These are phyloP conservation scores for Andrena cerasifolii DNA, from an alignment of 1,140 invertebrate species.

Conservation along the genomic window DNA sequence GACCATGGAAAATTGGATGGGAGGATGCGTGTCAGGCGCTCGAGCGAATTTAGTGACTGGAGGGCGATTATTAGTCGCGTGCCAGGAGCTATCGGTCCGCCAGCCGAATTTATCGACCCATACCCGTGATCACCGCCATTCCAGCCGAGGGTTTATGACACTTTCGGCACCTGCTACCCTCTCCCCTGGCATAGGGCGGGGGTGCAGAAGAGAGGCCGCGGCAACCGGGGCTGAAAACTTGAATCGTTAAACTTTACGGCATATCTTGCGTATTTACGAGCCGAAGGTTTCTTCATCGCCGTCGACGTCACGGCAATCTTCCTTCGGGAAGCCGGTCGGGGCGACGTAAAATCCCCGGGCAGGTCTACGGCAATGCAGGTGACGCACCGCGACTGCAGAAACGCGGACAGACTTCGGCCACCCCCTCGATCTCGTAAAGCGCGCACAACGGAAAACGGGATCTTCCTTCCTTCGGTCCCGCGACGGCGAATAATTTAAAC, in stretches of 20 bases:
- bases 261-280: constrained; percentile 67
- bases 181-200: background rate
- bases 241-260: constrained; percentile 71
- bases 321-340: constrained; percentile 23
- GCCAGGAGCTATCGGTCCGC: constrained; percentile 26
- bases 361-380: constrained; percentile 57
- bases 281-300: constrained; percentile 47
- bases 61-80: constrained; percentile 38
- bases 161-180: constrained; percentile 66
- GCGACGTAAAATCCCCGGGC: constrained; percentile 44
- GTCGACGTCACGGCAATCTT: constrained; percentile 28
- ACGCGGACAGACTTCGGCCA: background rate
- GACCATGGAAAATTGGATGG: constrained; percentile 33
- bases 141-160: constrained; percentile 41
- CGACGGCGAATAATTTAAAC: no score
- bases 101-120: constrained; percentile 53
- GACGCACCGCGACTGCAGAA: constrained; percentile 50
- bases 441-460: no score
- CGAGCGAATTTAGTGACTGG: constrained; percentile 51
- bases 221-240: constrained; percentile 43
- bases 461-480: no score
- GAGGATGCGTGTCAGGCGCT: constrained; percentile 2
- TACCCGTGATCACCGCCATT: constrained; percentile 43
- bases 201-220: background rate
- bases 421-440: background rate